Conservation (phyloP, 1,140 invertebrate genomes). For the Drosophila busckii region DNA sequence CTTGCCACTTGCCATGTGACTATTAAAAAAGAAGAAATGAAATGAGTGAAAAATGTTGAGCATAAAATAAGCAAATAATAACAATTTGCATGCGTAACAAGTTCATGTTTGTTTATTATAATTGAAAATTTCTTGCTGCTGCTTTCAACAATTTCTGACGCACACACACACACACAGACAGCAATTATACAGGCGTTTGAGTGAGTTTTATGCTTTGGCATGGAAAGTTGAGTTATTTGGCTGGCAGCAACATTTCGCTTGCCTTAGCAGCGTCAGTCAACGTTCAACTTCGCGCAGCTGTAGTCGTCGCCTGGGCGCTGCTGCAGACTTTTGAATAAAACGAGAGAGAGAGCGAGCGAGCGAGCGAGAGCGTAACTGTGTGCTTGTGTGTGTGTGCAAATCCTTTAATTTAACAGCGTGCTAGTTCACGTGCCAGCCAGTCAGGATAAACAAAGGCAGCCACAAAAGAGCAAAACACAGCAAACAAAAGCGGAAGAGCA, state of each 20-base stretch:
- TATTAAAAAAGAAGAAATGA: no score
- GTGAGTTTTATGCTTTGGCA: slow-evolving; percentile 25
- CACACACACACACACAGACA: background rate
- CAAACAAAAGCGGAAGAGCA: slow-evolving; percentile 31
- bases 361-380: slow-evolving; percentile 1
- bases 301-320: slow-evolving; percentile 37
- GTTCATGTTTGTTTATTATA: slow-evolving; percentile 14
- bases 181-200: slow-evolving; percentile 26
- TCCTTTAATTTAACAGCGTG: slow-evolving; percentile 1
- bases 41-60: slow-evolving; percentile 31
- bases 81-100: slow-evolving; percentile 1
- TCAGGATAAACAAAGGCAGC: slow-evolving; percentile 48
- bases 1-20: background rate
- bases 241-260: slow-evolving; percentile 26
- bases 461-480: no score
- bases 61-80: slow-evolving; percentile 7
- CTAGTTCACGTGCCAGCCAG: slow-evolving; percentile 42
- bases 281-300: slow-evolving; percentile 55
- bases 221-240: slow-evolving; percentile 35
- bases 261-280: no score
- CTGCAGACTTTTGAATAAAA: background rate
- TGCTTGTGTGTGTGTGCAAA: slow-evolving; percentile 19
- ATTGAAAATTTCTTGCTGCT: slow-evolving; percentile 35
- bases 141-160: slow-evolving; percentile 11
- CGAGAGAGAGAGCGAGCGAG: slow-evolving; percentile 1